Evolutionary conservation across 53 echinoderm and acorn worm species (phyloP), one percentile per base, ranked within the genome.

Genomic region (Paelopatides confundens): DNA sequence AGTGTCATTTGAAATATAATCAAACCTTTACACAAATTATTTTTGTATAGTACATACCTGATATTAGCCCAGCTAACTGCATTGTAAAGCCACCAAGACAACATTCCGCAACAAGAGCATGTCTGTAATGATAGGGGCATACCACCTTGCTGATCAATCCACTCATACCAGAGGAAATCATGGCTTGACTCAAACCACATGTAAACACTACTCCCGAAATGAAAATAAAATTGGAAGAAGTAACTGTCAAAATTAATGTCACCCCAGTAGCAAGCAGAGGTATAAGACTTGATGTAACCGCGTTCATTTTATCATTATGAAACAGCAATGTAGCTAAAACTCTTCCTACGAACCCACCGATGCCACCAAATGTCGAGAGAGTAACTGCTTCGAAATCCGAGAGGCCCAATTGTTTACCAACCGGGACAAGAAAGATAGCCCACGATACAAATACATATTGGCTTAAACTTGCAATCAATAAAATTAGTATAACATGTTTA

Each of bases 401-500:
- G 18, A 71, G 40, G 26, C 71, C 71, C 5, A 39, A 37, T 18
- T 38, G 37, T 28, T 40, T 71, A 40, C 71, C 71, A n/a, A 71
- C 39, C 4, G 71, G 46, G 3, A 71, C 71, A 38, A 71, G 46
- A 46, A 71, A 71, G 12, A 71, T 38, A 21, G 71, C 71, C 71
- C 71, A 71, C 24, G 71, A 71, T 21, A 71, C 71, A 39, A 71
- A 71, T 27, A 71, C 3, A 35, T n/a, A 71, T 17, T 39, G 71
- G 38, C 71, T 26, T 2, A 71, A 21, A 39, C 39, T 46, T 18
- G 37, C 71, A 27, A 71, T 21, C 3, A 43, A 1, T 24, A 71
- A 40, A 6, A 71, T 24, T 2, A 71, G 17, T 39, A 15, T n/a
- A 7, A 21, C 18, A 26, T 71, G 39, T 23, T 71, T 71, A 35